A percentile compares a stretch with the other conserved stretches of the same genome.
These are phyloP conservation scores for Anthonomus grandis DNA, from an alignment of 1,140 invertebrate species.

Conservation along the genomic window DNA sequence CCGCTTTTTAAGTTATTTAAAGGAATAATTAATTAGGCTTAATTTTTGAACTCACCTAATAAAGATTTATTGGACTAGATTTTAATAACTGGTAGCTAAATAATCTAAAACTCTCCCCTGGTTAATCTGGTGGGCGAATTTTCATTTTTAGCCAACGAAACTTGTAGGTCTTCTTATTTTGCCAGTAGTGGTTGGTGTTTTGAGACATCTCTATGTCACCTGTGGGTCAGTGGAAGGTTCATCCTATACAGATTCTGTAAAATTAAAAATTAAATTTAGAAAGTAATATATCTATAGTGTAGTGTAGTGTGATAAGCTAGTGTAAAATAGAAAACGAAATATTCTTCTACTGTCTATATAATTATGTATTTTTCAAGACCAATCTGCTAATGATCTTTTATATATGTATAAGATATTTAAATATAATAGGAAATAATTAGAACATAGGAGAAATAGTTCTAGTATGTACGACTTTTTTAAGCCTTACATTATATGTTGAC, in stretches of 20 bases:
- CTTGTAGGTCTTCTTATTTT: slow-evolving; percentile 19
- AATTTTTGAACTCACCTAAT: slow-evolving; percentile 2
- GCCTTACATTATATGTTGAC: no score
- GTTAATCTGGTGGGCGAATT: slow-evolving; percentile 38
- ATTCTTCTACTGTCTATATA: no score
- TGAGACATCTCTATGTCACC: slow-evolving; percentile 23
- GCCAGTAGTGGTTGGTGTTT: background rate
- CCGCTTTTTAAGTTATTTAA: background rate
- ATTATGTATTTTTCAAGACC: no score
- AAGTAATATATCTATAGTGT: no score
- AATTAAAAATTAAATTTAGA: slow-evolving; percentile 3
- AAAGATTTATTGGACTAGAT: slow-evolving; percentile 23
- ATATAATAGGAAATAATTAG: no score
- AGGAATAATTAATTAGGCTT: background rate
- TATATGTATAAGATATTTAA: no score
- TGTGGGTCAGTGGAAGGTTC: slow-evolving; percentile 5
- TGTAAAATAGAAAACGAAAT: no score
- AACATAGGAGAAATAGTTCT: no score
- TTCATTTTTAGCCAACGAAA: slow-evolving; percentile 37
- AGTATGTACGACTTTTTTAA: no score
- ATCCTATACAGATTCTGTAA: slow-evolving; percentile 19
- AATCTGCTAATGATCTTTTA: no score
- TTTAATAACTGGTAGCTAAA: slow-evolving; percentile 12
- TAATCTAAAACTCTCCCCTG: slow-evolving; percentile 18
- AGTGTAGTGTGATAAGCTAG: no score